phyloP scores from a whole-genome alignment of 2,888 invertebrate species.

The Nomada flava region DNA sequence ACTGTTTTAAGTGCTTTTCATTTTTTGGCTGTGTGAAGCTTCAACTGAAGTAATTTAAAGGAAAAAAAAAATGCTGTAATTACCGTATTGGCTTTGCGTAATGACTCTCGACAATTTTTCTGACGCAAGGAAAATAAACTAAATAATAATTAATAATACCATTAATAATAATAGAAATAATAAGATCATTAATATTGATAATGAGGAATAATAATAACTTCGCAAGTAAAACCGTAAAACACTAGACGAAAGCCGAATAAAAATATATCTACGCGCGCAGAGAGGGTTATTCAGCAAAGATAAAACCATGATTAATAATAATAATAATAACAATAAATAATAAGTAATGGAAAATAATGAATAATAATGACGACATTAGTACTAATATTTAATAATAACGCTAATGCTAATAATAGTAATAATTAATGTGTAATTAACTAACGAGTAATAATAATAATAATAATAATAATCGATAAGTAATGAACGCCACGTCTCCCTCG shows the following conservation, averaged over 20 bases:
- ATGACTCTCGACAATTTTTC: conserved; percentile 75
- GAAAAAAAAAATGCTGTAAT: conserved; percentile 58
- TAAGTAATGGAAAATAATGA: conserved; percentile 54
- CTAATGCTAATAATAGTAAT: conserved; percentile 47
- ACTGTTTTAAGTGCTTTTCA: conserved; percentile 89
- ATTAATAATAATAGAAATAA: conserved; percentile 63
- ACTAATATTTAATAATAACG: conserved; percentile 59
- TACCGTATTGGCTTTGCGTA: conserved; percentile 68
- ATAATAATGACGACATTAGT: conserved; percentile 46
- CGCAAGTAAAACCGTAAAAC: conserved; percentile 45
- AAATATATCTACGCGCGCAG: conserved; percentile 44
- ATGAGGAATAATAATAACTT: conserved; percentile 43
- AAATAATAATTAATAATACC: conserved; percentile 56
- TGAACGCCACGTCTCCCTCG: conserved; percentile 70
- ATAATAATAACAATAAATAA: conserved; percentile 39
- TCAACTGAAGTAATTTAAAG: conserved; percentile 81
- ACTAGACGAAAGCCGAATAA: conserved; percentile 50
- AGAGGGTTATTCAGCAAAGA: conserved; percentile 47
- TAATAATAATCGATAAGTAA: conserved; percentile 64
- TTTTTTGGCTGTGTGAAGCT: conserved; percentile 88
- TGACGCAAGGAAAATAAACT: conserved; percentile 64
- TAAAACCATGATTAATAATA: conserved; percentile 46
- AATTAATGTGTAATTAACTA: conserved; percentile 44
- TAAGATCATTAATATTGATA: conserved; percentile 42
- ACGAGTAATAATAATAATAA: conserved; percentile 47